phyloP scores from a whole-genome alignment of 2,113 vertebrate genomes.

The Dolichotis patagonum region DNA sequence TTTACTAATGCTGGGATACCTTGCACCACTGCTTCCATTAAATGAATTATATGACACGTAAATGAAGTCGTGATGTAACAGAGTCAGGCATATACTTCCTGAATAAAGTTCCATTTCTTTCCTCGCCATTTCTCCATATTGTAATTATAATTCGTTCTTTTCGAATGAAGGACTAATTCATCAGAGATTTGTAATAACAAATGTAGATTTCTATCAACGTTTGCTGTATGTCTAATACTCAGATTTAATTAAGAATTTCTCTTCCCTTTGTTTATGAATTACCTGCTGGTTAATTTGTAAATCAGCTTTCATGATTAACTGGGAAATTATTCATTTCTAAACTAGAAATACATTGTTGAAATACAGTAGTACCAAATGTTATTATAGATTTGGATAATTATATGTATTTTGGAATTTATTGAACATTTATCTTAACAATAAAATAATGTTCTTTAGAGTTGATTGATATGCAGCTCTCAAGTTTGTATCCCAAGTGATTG shows the following conservation, averaged over 20 bases:
- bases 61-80: background rate
- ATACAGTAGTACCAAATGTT: background rate
- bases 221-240: background rate
- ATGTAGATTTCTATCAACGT: conserved; percentile 1
- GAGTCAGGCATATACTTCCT: background rate
- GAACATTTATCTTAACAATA: background rate
- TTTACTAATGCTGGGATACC: background rate
- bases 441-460: background rate
- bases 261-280: conserved; percentile 14
- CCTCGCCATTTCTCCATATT: background rate
- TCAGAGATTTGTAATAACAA: background rate
- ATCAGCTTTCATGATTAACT: background rate
- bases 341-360: background rate
- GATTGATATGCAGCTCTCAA: background rate
- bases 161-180: background rate
- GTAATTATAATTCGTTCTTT: background rate
- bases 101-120: background rate
- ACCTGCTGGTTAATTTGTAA: conserved; percentile 15
- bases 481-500: background rate
- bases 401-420: background rate
- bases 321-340: background rate
- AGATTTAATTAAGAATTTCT: conserved; percentile 39
- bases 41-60: background rate
- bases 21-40: background rate
- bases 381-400: background rate